Percentiles rank a stretch among this genome's conserved stretches.
These are phyloP conservation scores for Dynastes tityus DNA, from an alignment of 2,888 invertebrate genomes.

Conservation along the genomic window DNA sequence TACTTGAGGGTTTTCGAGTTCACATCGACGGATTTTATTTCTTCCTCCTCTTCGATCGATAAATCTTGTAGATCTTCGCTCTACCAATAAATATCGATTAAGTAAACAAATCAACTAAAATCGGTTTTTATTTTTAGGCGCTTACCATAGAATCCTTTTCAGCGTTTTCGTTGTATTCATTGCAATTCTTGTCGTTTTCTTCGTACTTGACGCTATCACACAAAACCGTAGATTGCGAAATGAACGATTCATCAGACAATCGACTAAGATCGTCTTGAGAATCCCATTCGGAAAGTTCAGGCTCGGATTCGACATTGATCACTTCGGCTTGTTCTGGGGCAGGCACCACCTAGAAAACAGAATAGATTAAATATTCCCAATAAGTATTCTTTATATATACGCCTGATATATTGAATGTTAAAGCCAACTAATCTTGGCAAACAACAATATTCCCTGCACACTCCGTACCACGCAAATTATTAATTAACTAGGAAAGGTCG, in stretches of 20 bases:
- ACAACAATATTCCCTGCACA: too few species aligned
- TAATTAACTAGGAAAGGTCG: too few species aligned
- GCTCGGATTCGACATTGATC: conserved; percentile 44
- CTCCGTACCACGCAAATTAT: too few species aligned
- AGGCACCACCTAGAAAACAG: conserved; percentile 45
- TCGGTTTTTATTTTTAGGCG: neutral
- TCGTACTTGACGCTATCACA: conserved; percentile 33
- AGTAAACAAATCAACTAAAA: too few species aligned
- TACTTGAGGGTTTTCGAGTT: conserved; percentile 68
- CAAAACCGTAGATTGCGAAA: conserved; percentile 43
- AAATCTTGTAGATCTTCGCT: conserved; percentile 36
- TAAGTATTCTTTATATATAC: too few species aligned
- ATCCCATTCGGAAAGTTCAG: conserved; percentile 46
- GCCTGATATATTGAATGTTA: too few species aligned
- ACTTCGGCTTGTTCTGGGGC: conserved; percentile 47
- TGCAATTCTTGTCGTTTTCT: conserved; percentile 40
- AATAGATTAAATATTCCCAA: neutral
- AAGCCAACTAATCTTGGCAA: too few species aligned
- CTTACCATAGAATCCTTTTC: conserved; percentile 41
- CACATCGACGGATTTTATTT: conserved; percentile 56
- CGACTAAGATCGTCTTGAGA: conserved; percentile 50
- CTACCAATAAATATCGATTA: conserved; percentile 8
- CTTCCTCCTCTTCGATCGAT: conserved; percentile 43
- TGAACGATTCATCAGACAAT: conserved; percentile 48
- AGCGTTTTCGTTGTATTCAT: conserved; percentile 44